These are phyloP conservation scores for Orchesella flavescens DNA, from an alignment of 2,888 invertebrate species.

Conservation along the genomic window DNA sequence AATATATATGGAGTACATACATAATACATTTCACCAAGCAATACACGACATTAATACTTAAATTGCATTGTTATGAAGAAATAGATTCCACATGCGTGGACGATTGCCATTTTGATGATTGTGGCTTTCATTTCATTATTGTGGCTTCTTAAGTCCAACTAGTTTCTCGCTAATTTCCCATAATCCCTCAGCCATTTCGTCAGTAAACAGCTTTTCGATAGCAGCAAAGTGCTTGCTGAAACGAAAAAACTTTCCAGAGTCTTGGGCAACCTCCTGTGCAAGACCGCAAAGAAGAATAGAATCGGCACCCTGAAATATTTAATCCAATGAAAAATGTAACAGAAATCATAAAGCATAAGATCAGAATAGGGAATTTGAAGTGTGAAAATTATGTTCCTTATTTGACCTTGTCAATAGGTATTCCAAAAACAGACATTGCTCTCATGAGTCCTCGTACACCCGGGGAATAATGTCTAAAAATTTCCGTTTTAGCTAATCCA, in stretches of 20 bases:
- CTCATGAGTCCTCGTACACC: constrained; percentile 41
- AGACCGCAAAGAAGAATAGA: constrained; percentile 87
- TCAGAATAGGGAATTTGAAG: background rate
- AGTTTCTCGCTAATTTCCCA: constrained; percentile 86
- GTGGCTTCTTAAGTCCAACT: constrained; percentile 78
- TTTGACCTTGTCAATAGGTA: constrained; percentile 60
- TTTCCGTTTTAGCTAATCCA: constrained; percentile 85
- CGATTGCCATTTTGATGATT: background rate
- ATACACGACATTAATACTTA: no score
- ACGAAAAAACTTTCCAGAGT: constrained; percentile 84
- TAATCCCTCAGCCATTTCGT: constrained; percentile 79
- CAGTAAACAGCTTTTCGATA: constrained; percentile 74
- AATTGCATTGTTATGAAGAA: background rate
- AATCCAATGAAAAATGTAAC: no score
- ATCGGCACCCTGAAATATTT: constrained; percentile 81
- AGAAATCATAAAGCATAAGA: background rate
- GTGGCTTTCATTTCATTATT: constrained; percentile 4
- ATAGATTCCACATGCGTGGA: no score
- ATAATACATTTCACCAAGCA: no score
- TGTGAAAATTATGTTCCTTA: background rate
- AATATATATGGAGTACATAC: no score
- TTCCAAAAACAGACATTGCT: constrained; percentile 33
- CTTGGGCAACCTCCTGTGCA: constrained; percentile 80
- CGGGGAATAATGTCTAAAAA: constrained; percentile 79
- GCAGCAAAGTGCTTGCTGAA: constrained; percentile 74